Evolutionary conservation across 2,888 invertebrate species (phyloP), one percentile per base, ranked within the genome.

Genomic region (Carterocephalus palaemon): DNA sequence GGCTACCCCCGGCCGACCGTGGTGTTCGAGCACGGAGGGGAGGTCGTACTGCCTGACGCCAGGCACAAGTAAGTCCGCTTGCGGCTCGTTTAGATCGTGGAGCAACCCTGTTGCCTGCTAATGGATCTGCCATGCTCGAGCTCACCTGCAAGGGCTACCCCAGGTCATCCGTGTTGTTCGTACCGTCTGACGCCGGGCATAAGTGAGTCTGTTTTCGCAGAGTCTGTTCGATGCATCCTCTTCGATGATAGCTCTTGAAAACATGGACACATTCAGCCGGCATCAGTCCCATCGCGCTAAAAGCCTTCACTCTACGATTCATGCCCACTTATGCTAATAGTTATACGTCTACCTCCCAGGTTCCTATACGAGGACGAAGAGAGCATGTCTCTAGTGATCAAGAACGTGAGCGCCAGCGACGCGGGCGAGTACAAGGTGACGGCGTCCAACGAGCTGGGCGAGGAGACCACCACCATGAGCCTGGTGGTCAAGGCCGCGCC

Each of bases 311-410:
- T n/a, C n/a, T n/a, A n/a, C n/a, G n/a, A n/a, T n/a, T n/a, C n/a
- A n/a, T n/a, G n/a, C n/a, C n/a, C n/a, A n/a, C n/a, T n/a, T n/a
- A n/a, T n/a, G n/a, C n/a, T n/a, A n/a, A n/a, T n/a, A n/a, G n/a
- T n/a, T n/a, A n/a, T n/a, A n/a, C n/a, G n/a, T 19, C 23, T 17
- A 10, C 8, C 9, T 7, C n/a, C 4, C 49, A 90, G 91, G 66
- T 91, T 95, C 74, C 84, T 97, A 2, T 95, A 94, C 79, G 96
- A 96, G 77, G 96, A 97, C 64, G 95, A 94, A 39, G 96, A 97
- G 71, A 93, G 90, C 47, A 92, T 96, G 87, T 94, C 96, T 0
- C 88, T 98, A 29, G 92, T 96, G 1, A 96, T 98, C 47, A 96
- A 96, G 80, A 93, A 93, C 65, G 94, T 96, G 8, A 89, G 90